These are phyloP conservation scores for Jacana jacana DNA, from an alignment of 2,113 vertebrate genomes.

Conservation along the genomic window DNA sequence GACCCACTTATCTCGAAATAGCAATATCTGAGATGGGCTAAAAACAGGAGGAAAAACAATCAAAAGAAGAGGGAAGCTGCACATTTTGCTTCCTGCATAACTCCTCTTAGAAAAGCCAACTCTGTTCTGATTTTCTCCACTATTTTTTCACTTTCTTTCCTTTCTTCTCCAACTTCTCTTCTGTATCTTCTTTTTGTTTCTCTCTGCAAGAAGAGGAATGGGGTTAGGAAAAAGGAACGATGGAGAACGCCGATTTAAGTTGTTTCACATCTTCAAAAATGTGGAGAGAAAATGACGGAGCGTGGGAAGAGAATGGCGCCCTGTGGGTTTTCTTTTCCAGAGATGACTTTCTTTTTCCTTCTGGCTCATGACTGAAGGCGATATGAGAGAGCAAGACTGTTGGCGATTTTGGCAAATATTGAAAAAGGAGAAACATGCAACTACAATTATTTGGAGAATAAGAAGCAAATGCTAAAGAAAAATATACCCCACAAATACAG, in stretches of 20 bases:
- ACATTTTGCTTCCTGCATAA: not conserved
- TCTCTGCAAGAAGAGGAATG: slow-evolving; percentile 60
- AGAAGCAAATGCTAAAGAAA: slow-evolving; percentile 27
- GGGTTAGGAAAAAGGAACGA: slow-evolving; percentile 31
- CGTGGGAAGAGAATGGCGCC: slow-evolving; percentile 39
- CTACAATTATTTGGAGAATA: not conserved
- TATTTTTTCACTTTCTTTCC: slow-evolving; percentile 37
- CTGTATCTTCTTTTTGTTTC: slow-evolving; percentile 55
- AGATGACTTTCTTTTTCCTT: slow-evolving; percentile 31
- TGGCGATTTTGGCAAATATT: slow-evolving; percentile 28
- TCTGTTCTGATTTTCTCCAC: slow-evolving; percentile 48
- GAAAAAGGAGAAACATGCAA: not conserved
- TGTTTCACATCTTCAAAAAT: slow-evolving; percentile 47
- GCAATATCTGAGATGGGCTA: not conserved
- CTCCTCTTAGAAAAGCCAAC: slow-evolving; percentile 30
- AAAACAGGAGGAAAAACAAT: not conserved
- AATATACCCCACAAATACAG: not conserved
- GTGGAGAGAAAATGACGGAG: slow-evolving; percentile 39
- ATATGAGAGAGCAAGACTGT: slow-evolving; percentile 12
- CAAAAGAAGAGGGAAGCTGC: not conserved
- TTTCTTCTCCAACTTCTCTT: slow-evolving; percentile 51
- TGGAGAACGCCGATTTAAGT: not conserved
- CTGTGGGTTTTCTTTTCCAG: slow-evolving; percentile 36
- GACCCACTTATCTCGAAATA: slow-evolving; percentile 4
- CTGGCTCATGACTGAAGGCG: slow-evolving; percentile 30